Percentiles rank a stretch among this genome's conserved stretches.
Evolutionary conservation across 1,140 invertebrate genomes (phyloP).

Genomic region (Meloidogyne chitwoodi): DNA sequence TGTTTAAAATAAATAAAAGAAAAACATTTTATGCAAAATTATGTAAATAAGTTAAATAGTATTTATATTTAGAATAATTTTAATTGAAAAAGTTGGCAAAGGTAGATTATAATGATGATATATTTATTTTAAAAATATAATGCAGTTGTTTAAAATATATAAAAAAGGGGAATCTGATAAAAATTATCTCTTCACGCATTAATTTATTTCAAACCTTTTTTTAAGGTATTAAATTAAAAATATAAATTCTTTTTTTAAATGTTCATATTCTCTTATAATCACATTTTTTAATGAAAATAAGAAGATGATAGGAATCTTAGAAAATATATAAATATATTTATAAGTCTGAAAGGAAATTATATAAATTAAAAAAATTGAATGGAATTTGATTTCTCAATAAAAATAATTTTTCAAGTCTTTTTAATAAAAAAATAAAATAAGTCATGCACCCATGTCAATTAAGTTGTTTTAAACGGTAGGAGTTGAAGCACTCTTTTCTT

Average conservation of each 20-base stretch:
- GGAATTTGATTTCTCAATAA: neutral
- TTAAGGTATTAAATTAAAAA: too few relatives aligned
- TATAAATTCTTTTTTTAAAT: too few relatives aligned
- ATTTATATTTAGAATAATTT: neutral
- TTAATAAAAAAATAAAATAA: neutral
- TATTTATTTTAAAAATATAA: too few relatives aligned
- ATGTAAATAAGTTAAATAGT: neutral
- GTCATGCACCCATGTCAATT: neutral
- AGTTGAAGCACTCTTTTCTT: neutral
- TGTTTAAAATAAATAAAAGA: neutral
- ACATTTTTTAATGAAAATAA: too few relatives aligned
- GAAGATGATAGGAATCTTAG: too few relatives aligned
- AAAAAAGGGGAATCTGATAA: too few relatives aligned
- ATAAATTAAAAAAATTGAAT: neutral
- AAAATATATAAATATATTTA: neutral
- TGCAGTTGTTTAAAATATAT: too few relatives aligned
- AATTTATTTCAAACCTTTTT: too few relatives aligned
- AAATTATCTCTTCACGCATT: too few relatives aligned
- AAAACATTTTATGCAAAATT: neutral
- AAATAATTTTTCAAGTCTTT: neutral
- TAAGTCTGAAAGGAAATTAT: neutral
- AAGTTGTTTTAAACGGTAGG: slow-evolving; percentile 2
- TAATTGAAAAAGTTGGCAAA: neutral
- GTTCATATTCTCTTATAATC: too few relatives aligned
- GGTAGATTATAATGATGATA: too few relatives aligned